A percentile compares a stretch with the other conserved stretches of the same genome.
phyloP scores from a whole-genome alignment of 92 coral and sea anemone genomes.

The Palythoa caribaeorum region DNA sequence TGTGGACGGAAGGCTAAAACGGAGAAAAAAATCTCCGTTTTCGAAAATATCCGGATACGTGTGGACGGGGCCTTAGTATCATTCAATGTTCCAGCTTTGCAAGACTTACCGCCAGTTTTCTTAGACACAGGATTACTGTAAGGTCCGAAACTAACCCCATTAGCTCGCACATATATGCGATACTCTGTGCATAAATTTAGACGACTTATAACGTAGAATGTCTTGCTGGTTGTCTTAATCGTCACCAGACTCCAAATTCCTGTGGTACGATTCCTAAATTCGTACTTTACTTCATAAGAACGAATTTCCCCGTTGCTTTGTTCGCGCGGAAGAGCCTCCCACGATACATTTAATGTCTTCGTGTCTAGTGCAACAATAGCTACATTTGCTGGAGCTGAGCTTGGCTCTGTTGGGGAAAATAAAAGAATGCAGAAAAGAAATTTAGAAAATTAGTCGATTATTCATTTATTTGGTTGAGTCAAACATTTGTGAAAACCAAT shows the following conservation, averaged over 20 bases:
- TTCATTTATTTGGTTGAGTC: background rate
- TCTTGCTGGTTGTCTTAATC: background rate
- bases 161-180: conserved; percentile 61
- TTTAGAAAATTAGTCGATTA: background rate
- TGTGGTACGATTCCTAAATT: background rate
- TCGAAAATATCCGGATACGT: no score
- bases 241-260: background rate
- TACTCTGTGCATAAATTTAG: conserved; percentile 54
- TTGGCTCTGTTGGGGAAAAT: conserved; percentile 29
- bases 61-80: no score
- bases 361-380: background rate
- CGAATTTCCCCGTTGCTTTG: conserved; percentile 45
- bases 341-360: conserved; percentile 42
- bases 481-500: background rate
- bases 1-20: no score
- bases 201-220: conserved; percentile 17
- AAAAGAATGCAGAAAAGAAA: background rate
- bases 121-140: conserved; percentile 36
- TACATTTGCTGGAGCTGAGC: conserved; percentile 28
- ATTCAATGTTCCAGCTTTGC: no score
- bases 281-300: conserved; percentile 44
- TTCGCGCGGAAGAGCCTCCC: conserved; percentile 49
- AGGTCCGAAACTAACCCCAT: conserved; percentile 67
- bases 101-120: conserved; percentile 50
- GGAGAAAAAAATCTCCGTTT: no score